These are phyloP conservation scores for Protonemura montana DNA, from an alignment of 2,888 invertebrate species.

Conservation along the genomic window DNA sequence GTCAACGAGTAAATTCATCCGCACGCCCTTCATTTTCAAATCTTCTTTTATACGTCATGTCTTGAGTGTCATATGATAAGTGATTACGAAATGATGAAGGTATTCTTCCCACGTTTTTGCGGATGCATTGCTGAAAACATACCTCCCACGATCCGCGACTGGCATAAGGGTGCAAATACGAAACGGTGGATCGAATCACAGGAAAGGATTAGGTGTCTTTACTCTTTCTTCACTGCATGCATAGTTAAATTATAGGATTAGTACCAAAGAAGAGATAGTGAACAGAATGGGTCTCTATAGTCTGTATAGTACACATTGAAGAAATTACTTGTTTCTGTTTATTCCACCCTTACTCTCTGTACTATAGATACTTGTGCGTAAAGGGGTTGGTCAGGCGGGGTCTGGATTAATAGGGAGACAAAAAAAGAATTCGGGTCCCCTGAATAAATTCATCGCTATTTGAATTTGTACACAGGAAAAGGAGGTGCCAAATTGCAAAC, in stretches of 20 bases:
- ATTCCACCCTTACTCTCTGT: background rate
- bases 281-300: background rate
- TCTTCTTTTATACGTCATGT: background rate
- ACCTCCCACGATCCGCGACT: background rate
- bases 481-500: constrained; percentile 40
- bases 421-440: background rate
- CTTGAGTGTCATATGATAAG: background rate
- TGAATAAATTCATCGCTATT: constrained; percentile 25
- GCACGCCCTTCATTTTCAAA: background rate
- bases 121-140: background rate
- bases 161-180: background rate
- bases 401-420: background rate
- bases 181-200: background rate
- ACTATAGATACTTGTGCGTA: constrained; percentile 1
- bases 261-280: background rate
- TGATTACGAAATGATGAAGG: background rate
- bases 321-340: background rate
- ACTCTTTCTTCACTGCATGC: background rate
- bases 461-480: constrained; percentile 31
- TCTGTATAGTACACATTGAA: background rate
- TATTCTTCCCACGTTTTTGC: background rate
- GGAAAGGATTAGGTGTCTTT: constrained; percentile 10
- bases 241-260: constrained; percentile 13
- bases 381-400: background rate
- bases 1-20: background rate